Evolutionary conservation across 2,797 vertebrate genomes (phyloP).

Genomic region (Brachymystax lenok): DNA sequence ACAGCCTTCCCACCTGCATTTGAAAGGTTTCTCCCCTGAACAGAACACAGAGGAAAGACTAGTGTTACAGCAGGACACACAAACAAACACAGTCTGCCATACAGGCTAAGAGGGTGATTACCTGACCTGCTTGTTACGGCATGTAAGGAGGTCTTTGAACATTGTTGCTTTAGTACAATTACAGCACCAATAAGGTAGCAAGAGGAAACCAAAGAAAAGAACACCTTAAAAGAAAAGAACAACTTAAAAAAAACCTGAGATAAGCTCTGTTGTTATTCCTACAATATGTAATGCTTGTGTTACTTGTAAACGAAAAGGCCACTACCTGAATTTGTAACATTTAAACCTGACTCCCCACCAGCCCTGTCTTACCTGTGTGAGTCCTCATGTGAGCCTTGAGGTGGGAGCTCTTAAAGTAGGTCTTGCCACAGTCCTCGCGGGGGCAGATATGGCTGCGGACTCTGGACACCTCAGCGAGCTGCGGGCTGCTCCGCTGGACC

Average conservation of each 20-base stretch:
- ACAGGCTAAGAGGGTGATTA: not conserved
- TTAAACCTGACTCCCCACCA: not conserved
- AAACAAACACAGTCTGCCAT: not conserved
- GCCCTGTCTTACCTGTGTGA: conserved; percentile 82
- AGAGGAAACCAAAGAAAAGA: not conserved
- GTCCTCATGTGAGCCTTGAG: conserved; percentile 91
- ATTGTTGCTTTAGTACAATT: not conserved
- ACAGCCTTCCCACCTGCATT: conserved; percentile 90
- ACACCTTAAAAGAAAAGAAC: not conserved
- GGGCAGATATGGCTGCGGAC: conserved; percentile 85
- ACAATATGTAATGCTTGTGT: not conserved
- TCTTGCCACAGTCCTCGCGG: conserved; percentile 86
- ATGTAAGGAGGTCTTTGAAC: not conserved
- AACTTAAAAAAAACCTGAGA: not conserved
- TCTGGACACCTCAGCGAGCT: conserved; percentile 70
- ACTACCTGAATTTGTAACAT: no score
- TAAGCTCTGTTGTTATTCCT: not conserved
- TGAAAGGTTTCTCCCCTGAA: conserved; percentile 90
- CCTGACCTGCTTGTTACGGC: not conserved
- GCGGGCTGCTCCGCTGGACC: conserved; percentile 59
- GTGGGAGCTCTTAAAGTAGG: conserved; percentile 94
- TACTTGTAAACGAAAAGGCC: no score
- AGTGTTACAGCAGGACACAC: not conserved
- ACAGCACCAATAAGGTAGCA: not conserved
- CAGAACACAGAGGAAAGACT: conserved; percentile 16